These are phyloP conservation scores for Timandra comae DNA, from an alignment of 2,888 invertebrate species.

Conservation along the genomic window DNA sequence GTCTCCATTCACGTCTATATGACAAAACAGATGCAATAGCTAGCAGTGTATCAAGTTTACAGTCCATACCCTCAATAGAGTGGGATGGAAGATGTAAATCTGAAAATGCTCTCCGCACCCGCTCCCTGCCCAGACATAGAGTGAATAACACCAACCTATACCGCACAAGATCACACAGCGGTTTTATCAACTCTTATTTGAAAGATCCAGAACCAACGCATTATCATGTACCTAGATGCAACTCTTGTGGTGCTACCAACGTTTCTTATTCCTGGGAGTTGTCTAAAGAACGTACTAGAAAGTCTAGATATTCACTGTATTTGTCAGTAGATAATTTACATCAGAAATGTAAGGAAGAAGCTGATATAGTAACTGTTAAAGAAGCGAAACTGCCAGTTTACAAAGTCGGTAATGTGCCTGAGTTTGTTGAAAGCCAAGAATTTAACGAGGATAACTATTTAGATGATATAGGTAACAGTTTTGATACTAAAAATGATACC, in stretches of 20 bases:
- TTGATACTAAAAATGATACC: slow-evolving; percentile 47
- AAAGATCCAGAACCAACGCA: slow-evolving; percentile 59
- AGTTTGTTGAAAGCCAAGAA: slow-evolving; percentile 65
- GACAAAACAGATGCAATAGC: slow-evolving; percentile 27
- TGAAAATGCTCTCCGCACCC: slow-evolving; percentile 39
- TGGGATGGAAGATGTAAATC: slow-evolving; percentile 50
- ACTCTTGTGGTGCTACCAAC: slow-evolving; percentile 43
- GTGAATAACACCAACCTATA: slow-evolving; percentile 29
- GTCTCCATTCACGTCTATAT: slow-evolving; percentile 34
- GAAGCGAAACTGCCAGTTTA: slow-evolving; percentile 39
- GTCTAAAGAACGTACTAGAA: slow-evolving; percentile 24
- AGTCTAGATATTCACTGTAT: slow-evolving; percentile 21
- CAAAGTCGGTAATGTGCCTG: slow-evolving; percentile 34
- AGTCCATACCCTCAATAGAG: slow-evolving; percentile 59
- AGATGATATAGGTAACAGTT: slow-evolving; percentile 48
- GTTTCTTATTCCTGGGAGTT: slow-evolving; percentile 41
- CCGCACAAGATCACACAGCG: slow-evolving; percentile 59
- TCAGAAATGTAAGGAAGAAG: slow-evolving; percentile 41
- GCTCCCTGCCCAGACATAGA: slow-evolving; percentile 45
- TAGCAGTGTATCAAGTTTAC: slow-evolving; percentile 52
- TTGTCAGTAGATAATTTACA: slow-evolving; percentile 51
- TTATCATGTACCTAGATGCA: slow-evolving; percentile 60
- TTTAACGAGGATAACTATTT: slow-evolving; percentile 66
- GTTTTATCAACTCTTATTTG: slow-evolving; percentile 55
- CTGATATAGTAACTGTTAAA: slow-evolving; percentile 38